Evolutionary conservation across 2,888 invertebrate species (phyloP).

Genomic region (Andrena marginata): DNA sequence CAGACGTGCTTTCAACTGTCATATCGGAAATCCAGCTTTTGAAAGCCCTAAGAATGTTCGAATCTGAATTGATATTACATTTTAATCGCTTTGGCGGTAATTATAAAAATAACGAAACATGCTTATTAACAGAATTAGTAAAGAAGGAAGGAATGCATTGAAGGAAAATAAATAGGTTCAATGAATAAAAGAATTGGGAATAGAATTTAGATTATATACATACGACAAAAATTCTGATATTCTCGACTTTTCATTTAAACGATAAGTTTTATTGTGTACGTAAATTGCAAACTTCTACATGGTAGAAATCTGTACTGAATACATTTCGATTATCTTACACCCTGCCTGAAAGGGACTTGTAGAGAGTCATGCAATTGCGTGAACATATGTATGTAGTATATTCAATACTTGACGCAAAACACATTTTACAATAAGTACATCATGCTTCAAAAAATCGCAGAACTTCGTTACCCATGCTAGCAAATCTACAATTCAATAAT

Average conservation of each 20-base stretch:
- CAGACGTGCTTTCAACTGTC: too few species aligned
- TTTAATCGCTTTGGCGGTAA: too few species aligned
- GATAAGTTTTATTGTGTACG: constrained; percentile 68
- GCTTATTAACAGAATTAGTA: too few species aligned
- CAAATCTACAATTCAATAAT: neutral
- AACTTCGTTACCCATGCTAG: constrained; percentile 9
- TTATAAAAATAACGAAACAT: too few species aligned
- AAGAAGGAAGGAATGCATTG: too few species aligned
- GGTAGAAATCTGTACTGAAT: constrained; percentile 77
- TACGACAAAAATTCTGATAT: neutral
- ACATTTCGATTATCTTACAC: constrained; percentile 72
- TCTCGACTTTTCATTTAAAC: constrained; percentile 20
- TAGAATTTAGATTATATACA: neutral
- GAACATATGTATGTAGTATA: constrained; percentile 48
- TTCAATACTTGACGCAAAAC: constrained; percentile 56
- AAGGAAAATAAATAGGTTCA: too few species aligned
- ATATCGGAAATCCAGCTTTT: too few species aligned
- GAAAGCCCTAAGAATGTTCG: too few species aligned
- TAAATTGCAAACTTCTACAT: constrained; percentile 81
- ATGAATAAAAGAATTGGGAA: neutral
- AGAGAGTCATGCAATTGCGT: constrained; percentile 81
- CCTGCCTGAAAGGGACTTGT: constrained; percentile 82
- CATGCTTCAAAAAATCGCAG: constrained; percentile 13
- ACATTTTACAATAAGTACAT: constrained; percentile 52
- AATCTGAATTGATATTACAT: too few species aligned